Evolutionary conservation across 2,888 invertebrate species (phyloP).

Genomic region (Lithosia quadra): DNA sequence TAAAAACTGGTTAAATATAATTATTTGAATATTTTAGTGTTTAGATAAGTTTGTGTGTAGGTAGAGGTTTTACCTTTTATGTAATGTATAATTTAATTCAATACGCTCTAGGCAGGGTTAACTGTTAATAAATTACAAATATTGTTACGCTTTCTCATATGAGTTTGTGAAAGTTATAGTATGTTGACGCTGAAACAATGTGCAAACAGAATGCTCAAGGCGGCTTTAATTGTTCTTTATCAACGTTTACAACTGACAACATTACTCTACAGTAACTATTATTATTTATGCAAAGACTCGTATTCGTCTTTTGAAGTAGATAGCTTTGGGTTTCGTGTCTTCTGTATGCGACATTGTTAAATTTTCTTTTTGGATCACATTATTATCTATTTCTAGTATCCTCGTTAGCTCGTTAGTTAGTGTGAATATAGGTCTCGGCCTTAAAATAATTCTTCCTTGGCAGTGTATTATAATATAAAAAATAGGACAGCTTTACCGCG

Average conservation of each 20-base stretch:
- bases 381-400: too few species aligned
- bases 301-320: constrained; percentile 6
- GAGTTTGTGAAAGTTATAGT: constrained; percentile 27
- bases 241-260: constrained; percentile 11
- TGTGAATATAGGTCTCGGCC: too few species aligned
- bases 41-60: constrained; percentile 39
- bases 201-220: constrained; percentile 19
- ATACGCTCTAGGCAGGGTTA: constrained; percentile 28
- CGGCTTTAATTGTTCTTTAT: constrained; percentile 19
- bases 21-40: constrained; percentile 33
- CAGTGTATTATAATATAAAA: too few species aligned
- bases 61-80: constrained; percentile 28
- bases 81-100: constrained; percentile 38
- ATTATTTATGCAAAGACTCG: constrained; percentile 6
- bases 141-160: constrained; percentile 28
- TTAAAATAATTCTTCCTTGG: too few species aligned
- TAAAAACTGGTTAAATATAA: constrained; percentile 11
- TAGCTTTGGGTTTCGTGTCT: background rate
- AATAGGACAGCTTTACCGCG: too few species aligned
- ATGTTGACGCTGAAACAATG: constrained; percentile 14
- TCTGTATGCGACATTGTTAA: background rate
- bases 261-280: constrained; percentile 6
- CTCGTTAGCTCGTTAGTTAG: too few species aligned
- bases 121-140: constrained; percentile 37
- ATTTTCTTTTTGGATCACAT: too few species aligned